Evolutionary conservation across 2,888 invertebrate genomes (phyloP), one percentile per base, ranked within the genome.

Genomic region (Cataglyphis albicans): DNA sequence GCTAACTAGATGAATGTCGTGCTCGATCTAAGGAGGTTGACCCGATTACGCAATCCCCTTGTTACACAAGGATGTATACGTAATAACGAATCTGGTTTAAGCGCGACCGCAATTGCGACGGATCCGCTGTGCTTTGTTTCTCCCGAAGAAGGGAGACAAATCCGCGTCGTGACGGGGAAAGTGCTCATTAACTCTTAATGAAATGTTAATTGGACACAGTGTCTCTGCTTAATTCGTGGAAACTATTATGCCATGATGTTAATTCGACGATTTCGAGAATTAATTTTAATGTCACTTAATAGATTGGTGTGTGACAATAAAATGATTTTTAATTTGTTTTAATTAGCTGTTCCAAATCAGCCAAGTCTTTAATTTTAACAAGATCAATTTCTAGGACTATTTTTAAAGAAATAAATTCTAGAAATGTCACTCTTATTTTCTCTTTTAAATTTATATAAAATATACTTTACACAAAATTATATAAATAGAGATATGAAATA

Each of bases 1-100:
- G 41, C 55, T 82, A 86, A 86, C 84, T 85, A 84, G 83, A 85
- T n/a, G 75, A 41, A 76, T 84, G 68, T 63, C 52, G 63, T 59
- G 64, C 68, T 61, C 21, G 68, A 38, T 61, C 65, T 48, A 44
- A 64, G 78, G 63, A 76, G 78, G 82, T 89, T 87, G 88, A 90
- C 89, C 90, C 85, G 86, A 82, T 92, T 92, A 87, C 90, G 89
- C 89, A 88, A 91, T 90, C 87, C 70, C 73, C 85, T 87, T 75
- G 75, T 87, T 82, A 70, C 10, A 81, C 64, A 64, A 52, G 61
- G 55, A 55, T 72, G 61, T 63, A 70, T 85, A 80, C 73, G 70
- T 68, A 78, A 76, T 83, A 68, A 85, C 67, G 85, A 87, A 84
- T 88, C 87, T 85, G 82, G 76, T 63, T 61, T 52, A 52, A 65